Conservation (phyloP, 2,797 vertebrate genomes). For the Acanthurus tractus region DNA sequence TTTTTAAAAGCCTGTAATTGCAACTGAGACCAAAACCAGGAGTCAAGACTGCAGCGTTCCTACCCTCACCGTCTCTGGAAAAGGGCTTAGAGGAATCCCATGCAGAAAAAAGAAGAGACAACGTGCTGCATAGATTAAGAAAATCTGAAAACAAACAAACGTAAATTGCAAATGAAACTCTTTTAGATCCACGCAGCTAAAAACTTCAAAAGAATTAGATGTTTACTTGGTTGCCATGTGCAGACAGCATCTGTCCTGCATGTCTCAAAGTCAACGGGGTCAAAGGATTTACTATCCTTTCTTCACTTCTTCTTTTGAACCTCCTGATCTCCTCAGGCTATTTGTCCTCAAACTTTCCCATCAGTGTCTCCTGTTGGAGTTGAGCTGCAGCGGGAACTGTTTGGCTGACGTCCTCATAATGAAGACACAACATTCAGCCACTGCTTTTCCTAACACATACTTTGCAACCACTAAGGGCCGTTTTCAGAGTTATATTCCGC, state of each 20-base stretch:
- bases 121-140: slow-evolving; percentile 49
- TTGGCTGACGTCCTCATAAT: slow-evolving; percentile 48
- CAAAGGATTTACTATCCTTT: slow-evolving; percentile 68
- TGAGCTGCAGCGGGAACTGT: slow-evolving; percentile 33
- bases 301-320: slow-evolving; percentile 63
- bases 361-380: slow-evolving; percentile 12
- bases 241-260: slow-evolving; percentile 65
- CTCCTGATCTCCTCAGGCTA: slow-evolving; percentile 53
- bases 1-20: slow-evolving; percentile 80
- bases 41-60: slow-evolving; percentile 52
- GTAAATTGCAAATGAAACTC: slow-evolving; percentile 32
- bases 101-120: slow-evolving; percentile 46
- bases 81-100: slow-evolving; percentile 67
- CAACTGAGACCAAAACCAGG: slow-evolving; percentile 73
- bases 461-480: slow-evolving; percentile 58
- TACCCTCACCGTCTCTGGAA: slow-evolving; percentile 64
- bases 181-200: slow-evolving; percentile 8
- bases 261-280: slow-evolving; percentile 52
- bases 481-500: slow-evolving; percentile 60
- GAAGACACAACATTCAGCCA: slow-evolving; percentile 57
- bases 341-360: slow-evolving; percentile 53
- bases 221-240: slow-evolving; percentile 48
- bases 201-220: slow-evolving; percentile 45
- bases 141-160: slow-evolving; percentile 51
- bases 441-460: slow-evolving; percentile 60